phyloP scores from a whole-genome alignment of 2,888 invertebrate genomes.

The Colostygia pectinataria region DNA sequence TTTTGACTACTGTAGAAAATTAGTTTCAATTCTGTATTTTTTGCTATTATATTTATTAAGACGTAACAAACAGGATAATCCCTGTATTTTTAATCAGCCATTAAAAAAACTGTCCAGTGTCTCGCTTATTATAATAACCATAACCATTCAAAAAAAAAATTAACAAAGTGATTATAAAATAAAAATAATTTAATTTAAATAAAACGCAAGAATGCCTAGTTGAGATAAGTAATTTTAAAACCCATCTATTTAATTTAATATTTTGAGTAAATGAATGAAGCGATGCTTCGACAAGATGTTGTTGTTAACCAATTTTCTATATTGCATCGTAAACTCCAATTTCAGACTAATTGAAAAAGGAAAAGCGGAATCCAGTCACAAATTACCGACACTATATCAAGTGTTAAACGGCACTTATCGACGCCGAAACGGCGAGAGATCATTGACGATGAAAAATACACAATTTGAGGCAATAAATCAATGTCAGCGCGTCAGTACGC shows the following conservation, averaged over 20 bases:
- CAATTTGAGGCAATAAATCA: constrained; percentile 80
- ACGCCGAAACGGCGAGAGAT: constrained; percentile 73
- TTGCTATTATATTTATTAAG: neutral
- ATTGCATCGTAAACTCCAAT: constrained; percentile 72
- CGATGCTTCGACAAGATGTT: constrained; percentile 48
- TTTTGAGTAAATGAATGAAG: constrained; percentile 47
- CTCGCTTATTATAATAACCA: no score
- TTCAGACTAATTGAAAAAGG: constrained; percentile 78
- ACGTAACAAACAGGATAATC: constrained; percentile 12
- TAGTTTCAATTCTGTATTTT: no score
- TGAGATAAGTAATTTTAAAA: constrained; percentile 39
- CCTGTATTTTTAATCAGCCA: no score
- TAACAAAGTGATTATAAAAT: constrained; percentile 24
- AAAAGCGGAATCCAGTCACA: constrained; percentile 71
- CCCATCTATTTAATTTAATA: constrained; percentile 48
- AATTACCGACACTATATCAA: constrained; percentile 82
- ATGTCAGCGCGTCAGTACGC: constrained; percentile 52
- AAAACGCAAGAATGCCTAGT: constrained; percentile 39
- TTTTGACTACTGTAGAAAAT: no score
- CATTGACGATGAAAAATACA: constrained; percentile 79
- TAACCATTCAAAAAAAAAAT: no score
- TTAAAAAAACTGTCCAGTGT: no score
- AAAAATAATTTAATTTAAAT: constrained; percentile 38
- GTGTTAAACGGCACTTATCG: constrained; percentile 81
- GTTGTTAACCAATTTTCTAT: constrained; percentile 54